These are phyloP conservation scores for Lagopus muta DNA, from an alignment of 2,113 vertebrate genomes.

Conservation along the genomic window DNA sequence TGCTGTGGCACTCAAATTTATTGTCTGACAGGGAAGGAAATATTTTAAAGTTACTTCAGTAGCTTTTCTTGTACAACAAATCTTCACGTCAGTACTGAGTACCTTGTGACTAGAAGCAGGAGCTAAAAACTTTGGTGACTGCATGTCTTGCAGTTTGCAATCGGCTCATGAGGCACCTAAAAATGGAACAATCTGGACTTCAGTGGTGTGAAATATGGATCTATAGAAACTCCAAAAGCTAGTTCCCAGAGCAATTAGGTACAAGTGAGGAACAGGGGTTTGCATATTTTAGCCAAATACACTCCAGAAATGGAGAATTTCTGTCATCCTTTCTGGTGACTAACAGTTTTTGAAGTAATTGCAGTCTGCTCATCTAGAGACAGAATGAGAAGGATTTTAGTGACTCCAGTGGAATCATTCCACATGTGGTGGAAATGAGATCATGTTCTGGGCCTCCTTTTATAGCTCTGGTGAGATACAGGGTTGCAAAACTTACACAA, in stretches of 20 bases:
- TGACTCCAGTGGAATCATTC: conserved; percentile 7
- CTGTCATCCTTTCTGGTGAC: background rate
- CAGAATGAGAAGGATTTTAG: background rate
- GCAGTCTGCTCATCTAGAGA: conserved; percentile 5
- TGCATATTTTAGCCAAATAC: background rate
- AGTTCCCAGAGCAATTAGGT: background rate
- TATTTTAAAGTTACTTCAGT: background rate
- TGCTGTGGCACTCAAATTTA: fast-evolving
- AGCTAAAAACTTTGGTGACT: fast-evolving
- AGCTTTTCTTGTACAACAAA: background rate
- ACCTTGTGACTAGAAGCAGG: background rate
- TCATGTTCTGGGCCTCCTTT: background rate
- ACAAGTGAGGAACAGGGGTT: background rate
- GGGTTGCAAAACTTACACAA: background rate
- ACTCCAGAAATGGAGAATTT: background rate
- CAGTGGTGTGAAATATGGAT: background rate
- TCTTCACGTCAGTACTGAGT: background rate
- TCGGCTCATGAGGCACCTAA: background rate
- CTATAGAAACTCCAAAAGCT: background rate
- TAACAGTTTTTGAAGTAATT: background rate
- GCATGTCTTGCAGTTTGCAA: background rate
- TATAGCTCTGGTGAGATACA: conserved; percentile 6
- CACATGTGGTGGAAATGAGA: conserved; percentile 34
- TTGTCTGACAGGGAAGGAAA: background rate
- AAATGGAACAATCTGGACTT: background rate